A percentile compares a stretch with the other conserved stretches of the same genome.
These are phyloP conservation scores for Stichopus horrens DNA, from an alignment of 53 echinoderm and acorn worm genomes.

Conservation along the genomic window DNA sequence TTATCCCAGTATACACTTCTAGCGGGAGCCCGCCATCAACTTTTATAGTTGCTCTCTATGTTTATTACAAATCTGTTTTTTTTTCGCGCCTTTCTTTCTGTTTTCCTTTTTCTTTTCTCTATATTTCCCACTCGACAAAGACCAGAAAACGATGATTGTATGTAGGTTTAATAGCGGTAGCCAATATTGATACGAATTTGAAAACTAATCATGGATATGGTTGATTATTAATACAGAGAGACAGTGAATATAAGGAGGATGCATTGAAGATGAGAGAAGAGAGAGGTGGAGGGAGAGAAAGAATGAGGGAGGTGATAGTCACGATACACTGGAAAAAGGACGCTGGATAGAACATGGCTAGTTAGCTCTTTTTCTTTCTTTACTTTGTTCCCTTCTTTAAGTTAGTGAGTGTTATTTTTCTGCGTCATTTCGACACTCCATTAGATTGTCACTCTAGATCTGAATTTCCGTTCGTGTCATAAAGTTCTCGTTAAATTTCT, in stretches of 20 bases:
- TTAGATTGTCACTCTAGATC: no score
- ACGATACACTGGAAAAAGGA: background rate
- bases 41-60: conserved; percentile 26
- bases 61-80: conserved; percentile 17
- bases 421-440: no score
- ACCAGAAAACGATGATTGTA: conserved; percentile 14
- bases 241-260: background rate
- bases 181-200: background rate
- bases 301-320: background rate
- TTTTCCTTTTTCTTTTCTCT: background rate
- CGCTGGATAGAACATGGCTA: no score
- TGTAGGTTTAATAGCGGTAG: conserved; percentile 11
- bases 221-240: background rate
- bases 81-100: background rate
- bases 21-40: conserved; percentile 12
- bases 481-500: no score
- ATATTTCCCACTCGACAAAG: background rate
- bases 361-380: no score
- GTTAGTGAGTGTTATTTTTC: no score
- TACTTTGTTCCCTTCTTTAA: no score
- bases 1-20: background rate
- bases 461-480: no score
- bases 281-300: background rate
- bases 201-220: background rate
- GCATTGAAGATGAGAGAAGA: background rate